Base-by-base conservation (phyloP, 2,797 vertebrate species). In the Pangasius mekongensis region DNA sequence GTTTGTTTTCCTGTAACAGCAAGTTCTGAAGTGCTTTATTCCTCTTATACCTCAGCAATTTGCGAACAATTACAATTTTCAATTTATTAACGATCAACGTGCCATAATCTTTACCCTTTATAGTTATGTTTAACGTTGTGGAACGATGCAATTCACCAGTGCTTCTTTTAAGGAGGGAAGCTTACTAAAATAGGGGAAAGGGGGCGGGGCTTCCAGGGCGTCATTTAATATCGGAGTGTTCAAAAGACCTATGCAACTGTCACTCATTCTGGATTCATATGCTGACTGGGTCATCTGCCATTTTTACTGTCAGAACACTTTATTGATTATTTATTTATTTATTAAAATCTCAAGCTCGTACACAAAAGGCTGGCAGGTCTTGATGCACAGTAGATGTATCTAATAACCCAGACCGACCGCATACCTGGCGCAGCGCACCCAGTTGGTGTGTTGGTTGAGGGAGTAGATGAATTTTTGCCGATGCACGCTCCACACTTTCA, bases 351-450 rank as follows among this genome's bases (percentile, higher is more conserved):
- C 13, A 3, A 66, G 16, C 36, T 73, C 69, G 1, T 22, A 22
- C 8, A 3, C 36, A 43, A 67, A 66, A 67, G n/a, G n/a, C 2
- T 60, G 58, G 1, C 58, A 24, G 30, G 5, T 67, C 66, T 22
- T 39, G 67, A 1, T 24, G 22, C 6, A 43, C 43, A 47, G 43
- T 49, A 36, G 39, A 10, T 13, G 76, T n/a, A 27, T 82, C 4
- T 64, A 11, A 27, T 66, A 47, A 13, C 20, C 20, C 2, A 20
- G 20, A 24, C 43, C 11, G n/a, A 24, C 18, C 64, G 27, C 8
- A 3, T 96, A 99, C 98, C 96, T 98, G 91, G 98, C 98, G 93
- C 97, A 98, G 93, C 95, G 95, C 24, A 98, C 98, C 97, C 98
- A 98, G 91, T 97, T 97, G 49, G 96, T 98, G 92, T 99, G 98